Conservation (phyloP, 1,140 invertebrate species). For the Apis cerana region DNA sequence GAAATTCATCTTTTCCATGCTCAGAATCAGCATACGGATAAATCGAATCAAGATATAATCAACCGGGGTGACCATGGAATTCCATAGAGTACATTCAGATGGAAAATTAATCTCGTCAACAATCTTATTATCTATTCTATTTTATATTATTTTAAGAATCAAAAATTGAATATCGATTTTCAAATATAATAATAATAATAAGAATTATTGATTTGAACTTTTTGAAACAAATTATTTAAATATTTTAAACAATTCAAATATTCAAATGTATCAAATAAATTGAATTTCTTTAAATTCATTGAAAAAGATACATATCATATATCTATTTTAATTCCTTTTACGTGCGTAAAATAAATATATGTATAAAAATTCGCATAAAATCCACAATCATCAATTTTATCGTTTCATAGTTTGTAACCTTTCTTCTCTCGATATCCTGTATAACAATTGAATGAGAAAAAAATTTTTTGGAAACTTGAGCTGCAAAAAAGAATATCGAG, state of each 20-base stretch:
- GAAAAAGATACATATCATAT: no score
- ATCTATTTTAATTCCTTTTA: no score
- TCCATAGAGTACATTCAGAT: constrained; percentile 70
- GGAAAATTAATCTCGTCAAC: constrained; percentile 67
- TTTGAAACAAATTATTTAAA: no score
- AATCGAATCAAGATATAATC: constrained; percentile 73
- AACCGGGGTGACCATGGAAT: constrained; percentile 68
- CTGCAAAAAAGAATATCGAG: not conserved
- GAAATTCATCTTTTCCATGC: constrained; percentile 62
- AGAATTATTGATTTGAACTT: not conserved
- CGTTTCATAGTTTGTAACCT: not conserved
- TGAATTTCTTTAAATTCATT: no score
- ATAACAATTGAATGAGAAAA: not conserved
- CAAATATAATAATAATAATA: not conserved
- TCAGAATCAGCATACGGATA: constrained; percentile 29
- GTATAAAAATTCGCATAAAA: no score
- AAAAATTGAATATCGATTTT: not conserved
- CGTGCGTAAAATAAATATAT: no score
- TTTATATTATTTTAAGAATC: not conserved
- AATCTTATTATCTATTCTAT: constrained; percentile 50
- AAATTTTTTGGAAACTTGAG: not conserved
- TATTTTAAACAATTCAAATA: no score
- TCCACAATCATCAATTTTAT: no score
- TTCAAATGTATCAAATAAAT: no score
- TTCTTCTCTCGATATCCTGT: not conserved